Evolutionary conservation across 2,113 vertebrate genomes (phyloP).

Genomic region (Acanthisitta chloris): DNA sequence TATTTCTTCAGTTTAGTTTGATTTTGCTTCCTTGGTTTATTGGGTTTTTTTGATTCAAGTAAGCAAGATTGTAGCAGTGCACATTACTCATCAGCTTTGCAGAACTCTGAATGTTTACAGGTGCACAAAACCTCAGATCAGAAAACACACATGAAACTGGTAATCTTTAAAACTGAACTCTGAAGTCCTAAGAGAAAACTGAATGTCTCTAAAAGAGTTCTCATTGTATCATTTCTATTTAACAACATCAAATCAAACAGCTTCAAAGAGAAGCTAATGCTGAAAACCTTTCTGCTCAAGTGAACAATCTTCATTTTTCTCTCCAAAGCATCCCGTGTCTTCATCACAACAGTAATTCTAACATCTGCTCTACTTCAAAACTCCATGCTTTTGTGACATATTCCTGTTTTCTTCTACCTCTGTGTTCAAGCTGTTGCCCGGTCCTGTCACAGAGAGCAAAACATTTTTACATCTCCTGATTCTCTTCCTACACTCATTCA

Average conservation of each 20-base stretch:
- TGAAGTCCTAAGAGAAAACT: not conserved
- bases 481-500: not conserved
- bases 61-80: not conserved
- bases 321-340: not conserved
- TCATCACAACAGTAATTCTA: not conserved
- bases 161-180: not conserved
- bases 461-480: not conserved
- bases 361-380: not conserved
- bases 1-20: not conserved
- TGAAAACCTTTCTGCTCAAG: not conserved
- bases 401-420: not conserved
- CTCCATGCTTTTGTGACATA: not conserved
- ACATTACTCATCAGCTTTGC: not conserved
- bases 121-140: not conserved
- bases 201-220: not conserved
- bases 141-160: not conserved
- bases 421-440: not conserved
- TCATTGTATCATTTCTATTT: not conserved
- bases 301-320: not conserved
- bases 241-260: not conserved
- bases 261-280: not conserved
- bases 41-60: not conserved
- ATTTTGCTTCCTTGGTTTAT: not conserved
- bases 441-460: not conserved
- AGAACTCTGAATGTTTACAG: not conserved